Base-by-base conservation (phyloP, 2,888 invertebrate species). In the Pediacus dermestoides region DNA sequence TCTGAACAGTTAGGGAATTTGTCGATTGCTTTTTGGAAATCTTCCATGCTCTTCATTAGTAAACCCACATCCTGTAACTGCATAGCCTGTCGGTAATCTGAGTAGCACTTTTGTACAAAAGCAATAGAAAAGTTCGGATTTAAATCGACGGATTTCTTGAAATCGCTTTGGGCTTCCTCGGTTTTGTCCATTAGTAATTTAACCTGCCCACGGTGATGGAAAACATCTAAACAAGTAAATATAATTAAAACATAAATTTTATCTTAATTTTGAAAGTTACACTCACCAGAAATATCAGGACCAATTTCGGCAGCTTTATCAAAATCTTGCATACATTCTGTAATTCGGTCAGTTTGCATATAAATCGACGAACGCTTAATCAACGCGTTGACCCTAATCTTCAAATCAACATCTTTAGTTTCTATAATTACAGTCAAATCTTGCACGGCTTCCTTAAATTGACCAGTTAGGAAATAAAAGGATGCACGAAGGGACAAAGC, bases 191-290 rank as follows among this genome's bases (percentile, higher is more conserved):
- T 70, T 30, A 94, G 70, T 46, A 95, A 72, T 62, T 88, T 80
- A 4, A 93, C 85, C 79, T 95, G 81, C 33, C 93, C 95, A 46
- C 93, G 75, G 61, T 96, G 94, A 66, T 94, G 91, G 67, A 87
- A 95, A 34, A 96, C 81, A 66, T 96, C 96, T 12, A 14, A 10
- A 30, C 6, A 12, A 8, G 12, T 12, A 30, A 15, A 30, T 12
- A 15, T 30, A 7, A 6, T 30, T 11, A 12, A 13, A 10, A 7
- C 6, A 7, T 18, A 9, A 33, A 34, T 10, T 32, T 22, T 8
- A 22, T 10, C 4, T 8, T 21, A 32, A 11, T 11, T 6, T 21
- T 21, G 26, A 38, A 16, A 34, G 15, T 12, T 8, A 15, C 1
- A 21, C 26, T 31, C 50, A 65, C 64, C 66, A 41, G 68, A 65